Evolutionary conservation across 2,113 vertebrate species (phyloP).

Genomic region (Crotalus helleri): DNA sequence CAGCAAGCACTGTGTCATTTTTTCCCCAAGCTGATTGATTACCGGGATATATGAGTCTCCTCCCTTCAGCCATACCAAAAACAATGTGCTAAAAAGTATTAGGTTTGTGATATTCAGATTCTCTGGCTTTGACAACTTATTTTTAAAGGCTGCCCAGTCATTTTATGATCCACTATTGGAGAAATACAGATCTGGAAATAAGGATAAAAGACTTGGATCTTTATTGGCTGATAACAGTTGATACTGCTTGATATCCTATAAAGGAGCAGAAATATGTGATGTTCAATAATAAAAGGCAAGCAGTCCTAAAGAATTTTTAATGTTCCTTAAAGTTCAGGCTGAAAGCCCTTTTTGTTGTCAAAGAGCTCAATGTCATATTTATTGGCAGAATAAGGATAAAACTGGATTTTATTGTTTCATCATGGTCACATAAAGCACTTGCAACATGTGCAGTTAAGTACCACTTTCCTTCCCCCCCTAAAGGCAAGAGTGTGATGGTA

Average conservation of each 20-base stretch:
- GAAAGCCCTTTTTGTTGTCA: background rate
- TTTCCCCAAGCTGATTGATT: slow-evolving; percentile 8
- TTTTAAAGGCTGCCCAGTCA: background rate
- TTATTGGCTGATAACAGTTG: background rate
- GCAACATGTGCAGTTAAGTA: background rate
- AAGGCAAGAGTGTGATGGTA: background rate
- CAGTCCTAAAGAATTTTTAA: background rate
- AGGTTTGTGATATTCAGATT: background rate
- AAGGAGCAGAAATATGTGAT: background rate
- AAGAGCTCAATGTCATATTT: background rate
- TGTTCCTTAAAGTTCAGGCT: background rate
- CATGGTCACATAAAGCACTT: background rate
- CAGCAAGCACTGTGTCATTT: background rate
- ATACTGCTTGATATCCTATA: background rate
- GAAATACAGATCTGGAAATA: background rate
- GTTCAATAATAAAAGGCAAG: background rate
- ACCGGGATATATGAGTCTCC: background rate
- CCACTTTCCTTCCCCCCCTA: background rate
- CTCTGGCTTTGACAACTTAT: background rate
- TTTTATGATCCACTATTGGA: background rate
- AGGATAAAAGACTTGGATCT: background rate
- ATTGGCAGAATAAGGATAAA: background rate
- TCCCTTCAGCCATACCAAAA: background rate
- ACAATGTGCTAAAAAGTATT: background rate
- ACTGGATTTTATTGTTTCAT: background rate